Percentiles rank a stretch among this genome's conserved stretches.
Evolutionary conservation across 1,140 invertebrate species (phyloP).

Genomic region (Epicauta chinensis): DNA sequence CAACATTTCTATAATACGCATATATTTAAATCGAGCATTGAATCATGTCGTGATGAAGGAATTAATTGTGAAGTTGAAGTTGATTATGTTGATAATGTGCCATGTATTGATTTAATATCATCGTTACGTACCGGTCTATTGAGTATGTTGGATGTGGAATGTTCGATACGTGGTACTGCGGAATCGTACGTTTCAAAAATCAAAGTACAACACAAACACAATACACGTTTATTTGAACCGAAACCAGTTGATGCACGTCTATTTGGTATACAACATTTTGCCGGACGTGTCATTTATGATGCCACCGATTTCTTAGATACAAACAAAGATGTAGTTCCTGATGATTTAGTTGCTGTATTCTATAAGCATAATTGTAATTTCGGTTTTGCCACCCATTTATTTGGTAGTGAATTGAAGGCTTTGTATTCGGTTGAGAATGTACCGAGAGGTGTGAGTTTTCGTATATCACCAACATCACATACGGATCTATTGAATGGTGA

Average conservation of each 20-base stretch:
- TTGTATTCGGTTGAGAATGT: slow-evolving; percentile 76
- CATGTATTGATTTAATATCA: slow-evolving; percentile 91
- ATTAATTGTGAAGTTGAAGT: slow-evolving; percentile 87
- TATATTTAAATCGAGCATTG: slow-evolving; percentile 90
- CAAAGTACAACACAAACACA: slow-evolving; percentile 75
- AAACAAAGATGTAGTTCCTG: slow-evolving; percentile 86
- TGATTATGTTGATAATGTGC: slow-evolving; percentile 92
- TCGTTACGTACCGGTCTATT: slow-evolving; percentile 85
- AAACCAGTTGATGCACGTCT: slow-evolving; percentile 70
- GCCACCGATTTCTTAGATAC: slow-evolving; percentile 84
- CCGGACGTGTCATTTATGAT: slow-evolving; percentile 83
- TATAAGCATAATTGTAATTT: slow-evolving; percentile 91
- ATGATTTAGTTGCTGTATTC: slow-evolving; percentile 87
- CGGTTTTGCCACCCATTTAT: slow-evolving; percentile 90
- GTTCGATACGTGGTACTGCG: slow-evolving; percentile 76
- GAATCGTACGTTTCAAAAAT: slow-evolving; percentile 86
- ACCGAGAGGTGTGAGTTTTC: slow-evolving; percentile 74
- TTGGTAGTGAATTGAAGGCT: slow-evolving; percentile 86
- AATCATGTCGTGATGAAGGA: slow-evolving; percentile 89
- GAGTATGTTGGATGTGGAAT: slow-evolving; percentile 90
- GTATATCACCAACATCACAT: slow-evolving; percentile 86
- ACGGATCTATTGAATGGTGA: slow-evolving; percentile 81
- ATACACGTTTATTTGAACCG: slow-evolving; percentile 65
- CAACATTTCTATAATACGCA: slow-evolving; percentile 97
- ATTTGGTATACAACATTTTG: slow-evolving; percentile 89